Percentiles rank a stretch among this genome's conserved stretches.
Conservation (phyloP, 2,113 vertebrate species). For the Lonchura striata region DNA sequence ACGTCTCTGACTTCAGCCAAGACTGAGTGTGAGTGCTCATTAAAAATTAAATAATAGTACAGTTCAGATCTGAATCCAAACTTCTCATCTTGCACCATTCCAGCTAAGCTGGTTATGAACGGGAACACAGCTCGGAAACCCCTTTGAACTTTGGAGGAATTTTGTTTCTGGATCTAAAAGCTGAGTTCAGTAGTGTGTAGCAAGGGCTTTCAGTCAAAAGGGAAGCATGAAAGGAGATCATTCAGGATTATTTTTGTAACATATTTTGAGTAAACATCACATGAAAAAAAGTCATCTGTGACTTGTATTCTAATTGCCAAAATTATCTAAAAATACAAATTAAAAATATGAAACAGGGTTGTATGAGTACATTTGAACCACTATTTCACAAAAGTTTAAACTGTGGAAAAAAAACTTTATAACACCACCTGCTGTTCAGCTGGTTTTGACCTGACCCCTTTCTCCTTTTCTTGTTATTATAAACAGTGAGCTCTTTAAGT, state of each 20-base stretch:
- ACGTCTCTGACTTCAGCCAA: background rate
- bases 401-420: constrained; percentile 54
- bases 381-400: constrained; percentile 63
- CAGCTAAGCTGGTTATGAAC: constrained; percentile 33
- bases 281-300: constrained; percentile 6
- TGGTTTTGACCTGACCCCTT: constrained; percentile 82
- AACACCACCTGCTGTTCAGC: constrained; percentile 83
- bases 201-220: constrained; percentile 30
- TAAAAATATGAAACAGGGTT: constrained; percentile 40
- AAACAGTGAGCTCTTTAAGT: constrained; percentile 88
- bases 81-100: constrained; percentile 58
- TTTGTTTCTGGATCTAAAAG: constrained; percentile 59
- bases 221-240: constrained; percentile 23
- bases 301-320: constrained; percentile 23
- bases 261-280: constrained; percentile 14
- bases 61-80: constrained; percentile 56
- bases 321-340: constrained; percentile 55
- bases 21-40: background rate
- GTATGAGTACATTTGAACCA: constrained; percentile 21
- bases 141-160: constrained; percentile 63
- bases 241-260: constrained; percentile 39
- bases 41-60: constrained; percentile 2
- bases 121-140: background rate
- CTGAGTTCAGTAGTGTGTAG: background rate
- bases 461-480: constrained; percentile 86